Evolutionary conservation across 2,113 vertebrate genomes (phyloP), one percentile per base, ranked within the genome.

Genomic region (Alethe castanea): DNA sequence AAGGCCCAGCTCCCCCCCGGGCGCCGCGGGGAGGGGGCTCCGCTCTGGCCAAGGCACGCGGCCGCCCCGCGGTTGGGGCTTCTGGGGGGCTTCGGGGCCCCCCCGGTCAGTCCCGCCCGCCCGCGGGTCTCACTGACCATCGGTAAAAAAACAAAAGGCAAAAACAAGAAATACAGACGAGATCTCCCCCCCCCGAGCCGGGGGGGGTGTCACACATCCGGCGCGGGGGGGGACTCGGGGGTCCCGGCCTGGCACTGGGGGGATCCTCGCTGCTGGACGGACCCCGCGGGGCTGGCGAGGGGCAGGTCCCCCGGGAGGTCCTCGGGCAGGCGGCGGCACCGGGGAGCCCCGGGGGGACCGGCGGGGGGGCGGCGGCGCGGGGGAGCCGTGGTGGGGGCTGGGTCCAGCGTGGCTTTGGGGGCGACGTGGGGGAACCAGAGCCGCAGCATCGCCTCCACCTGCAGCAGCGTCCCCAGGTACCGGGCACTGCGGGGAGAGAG

Each of bases 401-500:
- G 20, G 4, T 60, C 65, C 38, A 31, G 85, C 3, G 28, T 1
- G 7, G 88, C 85, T 76, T 86, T 97, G 33, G 86, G 69, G 60
- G 95, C 36, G 59, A 99, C 96, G 14, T 98, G 98, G 57, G 99
- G 99, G 94, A 99, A 99, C 99, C 99, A 99, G 56, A 98, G 91
- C 95, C 99, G 99, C 48, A 99, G 94, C 99, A 99, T 99, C 95
- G 97, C 97, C 92, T 99, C 99, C 38, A 99, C 98, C 96, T 99
- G 98, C 31, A 99, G 97, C 71, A 99, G 95, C 9, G 98, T 99
- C 91, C 98, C 98, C 85, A 99, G 97, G 77, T 99, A 99, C 65
- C 98, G 98, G 78, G 98, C 98, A 12, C 99, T 99, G 96, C 2
- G 56, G 90, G 54, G 19, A 90, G 23, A 77, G 7, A 65, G 52